Evolutionary conservation across 2,888 invertebrate species (phyloP).

Genomic region (Gnatocerus cornutus): DNA sequence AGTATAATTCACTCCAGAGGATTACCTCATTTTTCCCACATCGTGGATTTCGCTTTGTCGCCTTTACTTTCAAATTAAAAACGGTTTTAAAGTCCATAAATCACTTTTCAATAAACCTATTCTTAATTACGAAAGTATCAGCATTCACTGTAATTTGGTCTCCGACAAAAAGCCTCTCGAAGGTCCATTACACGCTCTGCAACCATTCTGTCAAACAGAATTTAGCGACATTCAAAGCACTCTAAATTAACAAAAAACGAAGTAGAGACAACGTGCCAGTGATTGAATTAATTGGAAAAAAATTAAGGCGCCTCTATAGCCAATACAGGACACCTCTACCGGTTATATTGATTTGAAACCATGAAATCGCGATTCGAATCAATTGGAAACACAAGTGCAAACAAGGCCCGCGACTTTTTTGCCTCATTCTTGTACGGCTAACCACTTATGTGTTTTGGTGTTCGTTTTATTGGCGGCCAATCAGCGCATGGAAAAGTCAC

Average conservation of each 20-base stretch:
- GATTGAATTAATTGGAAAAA: conserved; percentile 36
- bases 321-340: neutral
- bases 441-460: conserved; percentile 1
- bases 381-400: conserved; percentile 18
- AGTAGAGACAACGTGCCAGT: conserved; percentile 12
- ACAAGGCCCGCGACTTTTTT: conserved; percentile 9
- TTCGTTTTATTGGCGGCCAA: conserved; percentile 9
- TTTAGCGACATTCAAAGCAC: conserved; percentile 21
- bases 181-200: conserved; percentile 36
- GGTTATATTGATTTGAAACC: conserved; percentile 1
- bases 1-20: too few species aligned
- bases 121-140: neutral
- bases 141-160: neutral
- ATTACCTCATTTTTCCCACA: too few species aligned
- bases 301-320: conserved; percentile 2
- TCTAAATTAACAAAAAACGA: conserved; percentile 29
- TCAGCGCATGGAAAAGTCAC: conserved; percentile 2
- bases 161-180: conserved; percentile 1
- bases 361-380: conserved; percentile 12
- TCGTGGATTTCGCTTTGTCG: too few species aligned
- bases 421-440: conserved; percentile 3
- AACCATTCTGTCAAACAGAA: conserved; percentile 29
- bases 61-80: too few species aligned
- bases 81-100: too few species aligned
- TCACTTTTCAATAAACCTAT: too few species aligned